Conservation (phyloP, 2,797 vertebrate species). For the Spatula versicolor region DNA sequence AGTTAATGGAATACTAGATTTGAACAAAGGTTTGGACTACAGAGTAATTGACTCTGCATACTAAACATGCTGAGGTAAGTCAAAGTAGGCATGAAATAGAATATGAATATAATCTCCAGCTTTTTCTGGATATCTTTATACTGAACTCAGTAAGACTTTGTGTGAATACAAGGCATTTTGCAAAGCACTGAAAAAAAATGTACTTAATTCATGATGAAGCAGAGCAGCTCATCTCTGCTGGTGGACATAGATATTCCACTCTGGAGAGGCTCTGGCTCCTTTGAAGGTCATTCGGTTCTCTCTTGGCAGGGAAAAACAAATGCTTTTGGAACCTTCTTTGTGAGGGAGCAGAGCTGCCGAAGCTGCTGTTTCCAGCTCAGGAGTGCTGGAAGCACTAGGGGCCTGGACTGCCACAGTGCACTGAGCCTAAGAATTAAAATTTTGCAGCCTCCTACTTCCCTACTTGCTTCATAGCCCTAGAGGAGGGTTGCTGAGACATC, state of each 20-base stretch:
- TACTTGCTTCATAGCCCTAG: background rate
- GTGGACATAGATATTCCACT: background rate
- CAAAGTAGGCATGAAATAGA: background rate
- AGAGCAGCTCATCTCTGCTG: background rate
- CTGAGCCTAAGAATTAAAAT: background rate
- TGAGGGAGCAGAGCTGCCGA: background rate
- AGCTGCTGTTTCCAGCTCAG: background rate
- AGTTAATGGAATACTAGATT: background rate
- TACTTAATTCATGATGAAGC: background rate
- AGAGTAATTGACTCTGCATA: background rate
- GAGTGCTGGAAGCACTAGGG: background rate
- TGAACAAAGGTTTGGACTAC: background rate
- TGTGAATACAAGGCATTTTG: background rate
- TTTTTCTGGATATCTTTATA: background rate
- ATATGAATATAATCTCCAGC: background rate
- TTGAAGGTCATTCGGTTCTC: background rate
- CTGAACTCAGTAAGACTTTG: background rate
- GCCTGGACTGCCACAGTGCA: background rate
- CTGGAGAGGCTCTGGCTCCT: background rate
- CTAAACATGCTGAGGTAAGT: background rate
- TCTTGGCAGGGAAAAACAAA: background rate
- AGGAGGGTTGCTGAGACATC: background rate
- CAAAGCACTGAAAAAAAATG: background rate
- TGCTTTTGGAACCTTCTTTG: background rate
- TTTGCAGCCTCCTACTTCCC: background rate